Evolutionary conservation across 2,113 vertebrate species (phyloP), one percentile per base, ranked within the genome.

Genomic region (Urocolius indicus): DNA sequence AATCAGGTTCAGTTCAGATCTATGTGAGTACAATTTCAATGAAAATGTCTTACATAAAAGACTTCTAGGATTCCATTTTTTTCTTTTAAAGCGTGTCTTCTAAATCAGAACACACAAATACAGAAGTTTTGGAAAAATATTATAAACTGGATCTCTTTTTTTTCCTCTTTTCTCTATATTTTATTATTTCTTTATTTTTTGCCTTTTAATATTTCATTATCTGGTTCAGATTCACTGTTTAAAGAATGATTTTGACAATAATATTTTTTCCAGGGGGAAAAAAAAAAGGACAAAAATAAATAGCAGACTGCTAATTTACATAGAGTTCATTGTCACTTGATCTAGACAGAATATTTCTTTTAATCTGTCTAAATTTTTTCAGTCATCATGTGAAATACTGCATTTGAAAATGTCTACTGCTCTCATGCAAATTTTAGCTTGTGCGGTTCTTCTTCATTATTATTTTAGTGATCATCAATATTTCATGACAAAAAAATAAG

Each of bases 401-500:
- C 15, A 29, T 36, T 87, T 78, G 45, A 72, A 93, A 94, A 95
- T 87, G 24, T 15, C 48, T 89, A 9, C 57, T 91, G 18, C 57
- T 87, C 48, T 94, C 91, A 95, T 93, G 74, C 45, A 93, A 95
- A 68, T 94, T 91, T 94, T 76, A 95, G 36, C 74, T 82, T 91
- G 9, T 93, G 58, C 48, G 41, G 45, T 68, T 66, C 77, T 93
- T 94, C 34, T 21, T 92, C 87, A 87, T 95, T 94, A 89, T 89
- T 96, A 89, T 94, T 95, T 95, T 82, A 94, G 34, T 43, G 27
- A 74, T 78, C 78, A 95, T 95, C 61, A 93, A 94, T 92, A 95
- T 89, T 96, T 95, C 61, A 95, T 89, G 19, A 34, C 29, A 72
- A 93, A 79, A 55, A 90, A 66, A 57, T 34, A 91, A 87, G 54